Base-by-base conservation (phyloP, 2,797 vertebrate species). In the Threskiornis aethiopicus region DNA sequence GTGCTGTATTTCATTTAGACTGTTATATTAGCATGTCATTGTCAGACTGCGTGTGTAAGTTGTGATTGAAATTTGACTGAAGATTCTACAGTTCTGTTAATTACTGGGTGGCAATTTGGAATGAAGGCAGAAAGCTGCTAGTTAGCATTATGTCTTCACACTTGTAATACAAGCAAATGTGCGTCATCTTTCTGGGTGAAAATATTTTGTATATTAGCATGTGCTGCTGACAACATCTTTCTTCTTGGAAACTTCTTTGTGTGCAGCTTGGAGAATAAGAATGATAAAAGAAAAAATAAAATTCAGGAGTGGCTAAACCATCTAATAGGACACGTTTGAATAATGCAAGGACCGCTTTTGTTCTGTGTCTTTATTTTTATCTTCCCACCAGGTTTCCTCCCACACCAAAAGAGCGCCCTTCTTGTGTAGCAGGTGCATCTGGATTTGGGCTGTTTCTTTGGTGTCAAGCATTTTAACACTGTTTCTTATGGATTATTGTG, bases 91-190 rank as follows among this genome's bases (percentile, higher is more conserved):
- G 80, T 89, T 91, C 69, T 72, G 42, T 89, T 95, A 93, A 95
- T 95, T 91, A 92, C 89, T 57, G 76, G 82, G 52, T 89, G 80
- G 59, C 84, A 96, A 57, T 84, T 79, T 77, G 55, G 44, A 94
- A 69, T 51, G 58, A 94, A 96, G 62, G 84, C 86, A 91, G 78
- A 95, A 95, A 77, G 61, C 90, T 96, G 69, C 91, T 96, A 58
- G 66, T 90, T 95, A 88, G 29, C 64, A n/a, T 92, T 95, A 58
- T 84, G 58, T 94, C 90, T 95, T 96, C 58, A 72, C 26, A 61
- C 59, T 89, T 94, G 64, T 55, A 93, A 84, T 51, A 65, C 86
- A 89, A 72, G 78, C 47, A 89, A 89, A 88, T 13, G 9, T 62
- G 80, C 24, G 19, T 91, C 55, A 55, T 92, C 78, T 57, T 89